Evolutionary conservation across 2,888 invertebrate species (phyloP).

Genomic region (Lathronympha strigana): DNA sequence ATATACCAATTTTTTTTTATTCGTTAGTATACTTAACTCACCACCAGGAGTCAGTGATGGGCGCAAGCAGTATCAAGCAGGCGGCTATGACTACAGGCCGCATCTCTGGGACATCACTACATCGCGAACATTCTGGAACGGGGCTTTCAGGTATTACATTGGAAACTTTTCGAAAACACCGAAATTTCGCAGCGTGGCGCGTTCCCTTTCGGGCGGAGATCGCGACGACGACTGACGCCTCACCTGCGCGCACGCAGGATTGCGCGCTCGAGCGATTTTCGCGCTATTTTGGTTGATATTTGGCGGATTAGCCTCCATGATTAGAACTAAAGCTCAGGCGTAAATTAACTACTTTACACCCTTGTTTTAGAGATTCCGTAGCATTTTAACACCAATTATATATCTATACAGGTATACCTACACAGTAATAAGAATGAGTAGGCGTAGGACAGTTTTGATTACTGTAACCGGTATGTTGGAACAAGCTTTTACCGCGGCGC

Average conservation of each 20-base stretch:
- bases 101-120: slow-evolving; percentile 84
- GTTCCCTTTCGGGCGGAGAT: slow-evolving; percentile 80
- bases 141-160: slow-evolving; percentile 14
- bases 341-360: slow-evolving; percentile 3
- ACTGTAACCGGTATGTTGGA: slow-evolving; percentile 30
- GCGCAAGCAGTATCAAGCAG: slow-evolving; percentile 93
- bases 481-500: slow-evolving; percentile 28
- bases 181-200: slow-evolving; percentile 74
- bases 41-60: slow-evolving; percentile 95
- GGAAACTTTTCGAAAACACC: slow-evolving; percentile 63
- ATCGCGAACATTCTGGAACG: slow-evolving; percentile 24
- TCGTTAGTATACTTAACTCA: slow-evolving; percentile 84
- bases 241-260: slow-evolving; percentile 65
- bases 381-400: neutral
- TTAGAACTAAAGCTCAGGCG: slow-evolving; percentile 57
- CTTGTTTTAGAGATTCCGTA: slow-evolving; percentile 5
- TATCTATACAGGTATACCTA: neutral
- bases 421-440: slow-evolving; percentile 22
- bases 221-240: slow-evolving; percentile 79
- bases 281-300: slow-evolving; percentile 84
- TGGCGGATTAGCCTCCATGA: slow-evolving; percentile 80
- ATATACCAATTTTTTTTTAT: neutral
- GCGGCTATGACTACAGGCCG: slow-evolving; percentile 92
- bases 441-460: slow-evolving; percentile 39
- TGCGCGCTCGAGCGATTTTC: slow-evolving; percentile 71